phyloP scores from a whole-genome alignment of 2,888 invertebrate genomes.

The Platycnemis pennipes region DNA sequence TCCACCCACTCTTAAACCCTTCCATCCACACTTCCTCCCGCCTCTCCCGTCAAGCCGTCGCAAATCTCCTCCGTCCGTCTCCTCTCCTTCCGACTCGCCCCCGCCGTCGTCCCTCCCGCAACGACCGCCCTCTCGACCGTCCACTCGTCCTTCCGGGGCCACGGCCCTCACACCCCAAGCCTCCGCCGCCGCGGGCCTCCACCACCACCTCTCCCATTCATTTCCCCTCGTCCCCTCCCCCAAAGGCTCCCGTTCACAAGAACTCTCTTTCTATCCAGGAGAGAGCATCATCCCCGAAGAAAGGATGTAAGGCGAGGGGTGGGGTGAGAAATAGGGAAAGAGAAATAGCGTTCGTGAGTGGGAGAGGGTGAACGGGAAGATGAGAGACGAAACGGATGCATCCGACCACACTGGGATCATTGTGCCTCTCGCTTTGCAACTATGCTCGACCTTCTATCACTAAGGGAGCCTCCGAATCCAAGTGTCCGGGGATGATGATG shows the following conservation, averaged over 20 bases:
- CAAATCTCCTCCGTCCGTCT: neutral
- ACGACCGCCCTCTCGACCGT: too few relatives aligned
- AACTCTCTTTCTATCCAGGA: neutral
- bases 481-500: neutral
- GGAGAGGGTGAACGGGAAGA: neutral
- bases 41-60: neutral
- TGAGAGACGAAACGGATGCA: slow-evolving; percentile 16
- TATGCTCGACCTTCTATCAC: neutral
- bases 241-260: neutral
- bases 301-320: neutral
- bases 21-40: neutral
- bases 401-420: neutral
- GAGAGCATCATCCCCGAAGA: neutral
- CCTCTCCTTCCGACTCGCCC: too few relatives aligned
- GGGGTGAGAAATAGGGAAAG: neutral
- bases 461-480: neutral
- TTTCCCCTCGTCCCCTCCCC: neutral
- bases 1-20: neutral
- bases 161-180: neutral
- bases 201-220: neutral
- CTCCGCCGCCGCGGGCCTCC: neutral
- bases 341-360: too few relatives aligned
- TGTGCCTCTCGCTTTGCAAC: neutral
- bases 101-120: too few relatives aligned
- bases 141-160: too few relatives aligned